Percentiles rank a stretch among this genome's conserved stretches.
Evolutionary conservation across 2,113 vertebrate genomes (phyloP).

Genomic region (human (Homo sapiens)): DNA sequence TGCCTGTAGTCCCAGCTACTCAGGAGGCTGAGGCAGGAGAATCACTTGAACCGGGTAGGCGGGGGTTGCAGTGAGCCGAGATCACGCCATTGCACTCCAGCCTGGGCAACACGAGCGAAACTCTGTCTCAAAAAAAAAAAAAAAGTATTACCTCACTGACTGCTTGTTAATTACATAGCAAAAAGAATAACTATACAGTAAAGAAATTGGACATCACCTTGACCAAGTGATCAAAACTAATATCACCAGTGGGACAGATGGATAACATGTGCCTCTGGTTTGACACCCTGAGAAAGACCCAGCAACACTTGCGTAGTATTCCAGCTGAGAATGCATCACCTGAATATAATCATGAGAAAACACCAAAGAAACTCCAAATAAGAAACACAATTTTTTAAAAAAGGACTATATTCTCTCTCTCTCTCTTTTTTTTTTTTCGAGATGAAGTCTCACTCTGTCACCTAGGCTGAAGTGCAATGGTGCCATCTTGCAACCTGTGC

Average conservation of each 20-base stretch:
- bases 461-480: too few species aligned
- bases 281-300: not conserved
- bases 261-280: not conserved
- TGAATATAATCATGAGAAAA: constrained; percentile 7
- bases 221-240: not conserved
- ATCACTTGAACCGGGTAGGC: too few species aligned
- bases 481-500: too few species aligned
- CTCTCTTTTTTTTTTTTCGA: too few species aligned
- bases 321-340: not conserved
- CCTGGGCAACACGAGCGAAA: too few species aligned
- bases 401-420: not conserved
- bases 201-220: not conserved
- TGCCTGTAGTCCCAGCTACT: too few species aligned
- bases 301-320: not conserved
- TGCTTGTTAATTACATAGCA: not conserved
- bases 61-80: too few species aligned
- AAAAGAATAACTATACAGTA: not conserved
- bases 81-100: too few species aligned
- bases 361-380: not conserved
- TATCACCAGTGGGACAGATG: not conserved
- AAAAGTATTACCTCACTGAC: not conserved
- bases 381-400: not conserved
- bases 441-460: too few species aligned
- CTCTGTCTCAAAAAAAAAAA: too few species aligned
- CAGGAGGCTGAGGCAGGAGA: too few species aligned